Evolutionary conservation across 2,113 vertebrate species (phyloP).

Genomic region (Oxyura jamaicensis): DNA sequence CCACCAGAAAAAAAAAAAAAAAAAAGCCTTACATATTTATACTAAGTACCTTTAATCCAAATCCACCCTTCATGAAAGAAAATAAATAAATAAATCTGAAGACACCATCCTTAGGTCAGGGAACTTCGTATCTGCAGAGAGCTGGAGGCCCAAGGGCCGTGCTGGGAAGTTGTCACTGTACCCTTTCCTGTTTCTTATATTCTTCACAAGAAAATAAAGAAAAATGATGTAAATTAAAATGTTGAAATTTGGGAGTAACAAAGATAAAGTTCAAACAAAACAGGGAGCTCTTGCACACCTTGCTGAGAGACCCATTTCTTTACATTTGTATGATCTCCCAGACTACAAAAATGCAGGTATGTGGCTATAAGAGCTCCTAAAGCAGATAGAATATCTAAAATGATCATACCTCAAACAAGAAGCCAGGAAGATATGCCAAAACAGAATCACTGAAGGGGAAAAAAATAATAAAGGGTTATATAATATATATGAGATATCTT

Average conservation of each 20-base stretch:
- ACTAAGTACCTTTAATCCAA: neutral
- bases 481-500: neutral
- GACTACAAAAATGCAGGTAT: neutral
- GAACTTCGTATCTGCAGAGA: neutral
- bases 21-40: neutral
- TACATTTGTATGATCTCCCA: neutral
- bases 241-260: neutral
- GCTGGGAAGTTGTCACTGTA: neutral
- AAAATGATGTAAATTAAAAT: neutral
- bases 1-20: neutral
- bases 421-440: neutral
- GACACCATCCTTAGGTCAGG: neutral
- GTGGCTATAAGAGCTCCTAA: neutral
- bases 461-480: accelerated
- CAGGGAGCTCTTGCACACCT: neutral
- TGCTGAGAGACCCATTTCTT: neutral
- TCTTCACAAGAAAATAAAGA: neutral
- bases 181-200: neutral
- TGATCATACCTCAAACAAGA: neutral
- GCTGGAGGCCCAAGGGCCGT: neutral
- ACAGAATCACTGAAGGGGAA: neutral
- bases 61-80: neutral
- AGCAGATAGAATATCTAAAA: neutral
- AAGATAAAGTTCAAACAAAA: neutral
- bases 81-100: neutral